Evolutionary conservation across 2,888 invertebrate genomes (phyloP).

Genomic region (Tortricodes alternella): DNA sequence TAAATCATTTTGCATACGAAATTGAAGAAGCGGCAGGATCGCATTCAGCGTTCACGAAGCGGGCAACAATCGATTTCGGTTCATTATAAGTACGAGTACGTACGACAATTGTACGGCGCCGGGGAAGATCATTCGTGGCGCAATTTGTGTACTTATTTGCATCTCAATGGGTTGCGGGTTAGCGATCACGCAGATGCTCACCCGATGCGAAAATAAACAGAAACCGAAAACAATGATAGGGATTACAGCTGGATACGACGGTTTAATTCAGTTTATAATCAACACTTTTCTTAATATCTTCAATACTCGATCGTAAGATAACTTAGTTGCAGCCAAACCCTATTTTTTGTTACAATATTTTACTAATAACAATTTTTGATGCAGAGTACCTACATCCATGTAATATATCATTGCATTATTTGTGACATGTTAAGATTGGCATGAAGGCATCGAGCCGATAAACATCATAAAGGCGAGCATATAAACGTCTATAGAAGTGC

Average conservation of each 20-base stretch:
- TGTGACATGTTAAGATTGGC: slow-evolving; percentile 17
- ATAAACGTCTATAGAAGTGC: slow-evolving; percentile 25
- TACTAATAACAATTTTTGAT: not conserved
- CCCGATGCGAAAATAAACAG: slow-evolving; percentile 65
- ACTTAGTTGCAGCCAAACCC: slow-evolving; percentile 1
- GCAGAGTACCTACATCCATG: not conserved
- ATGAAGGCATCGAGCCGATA: slow-evolving; percentile 23
- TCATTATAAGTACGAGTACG: slow-evolving; percentile 54
- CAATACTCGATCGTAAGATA: too few relatives aligned
- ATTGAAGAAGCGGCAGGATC: slow-evolving; percentile 30
- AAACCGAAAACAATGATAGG: slow-evolving; percentile 46
- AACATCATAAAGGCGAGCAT: slow-evolving; percentile 22
- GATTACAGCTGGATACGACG: slow-evolving; percentile 22
- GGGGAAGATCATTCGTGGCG: slow-evolving; percentile 64
- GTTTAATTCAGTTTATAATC: slow-evolving; percentile 2
- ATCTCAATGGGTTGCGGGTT: slow-evolving; percentile 59
- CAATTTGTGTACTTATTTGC: slow-evolving; percentile 74
- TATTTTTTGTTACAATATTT: too few relatives aligned
- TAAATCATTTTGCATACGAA: slow-evolving; percentile 49
- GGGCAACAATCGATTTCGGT: slow-evolving; percentile 62
- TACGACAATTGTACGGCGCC: slow-evolving; percentile 59
- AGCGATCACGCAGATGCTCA: slow-evolving; percentile 64
- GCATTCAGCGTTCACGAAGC: slow-evolving; percentile 19
- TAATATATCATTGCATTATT: slow-evolving; percentile 16
- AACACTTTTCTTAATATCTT: slow-evolving; percentile 1